phyloP scores from a whole-genome alignment of 2,797 vertebrate species.

The Masticophis lateralis region DNA sequence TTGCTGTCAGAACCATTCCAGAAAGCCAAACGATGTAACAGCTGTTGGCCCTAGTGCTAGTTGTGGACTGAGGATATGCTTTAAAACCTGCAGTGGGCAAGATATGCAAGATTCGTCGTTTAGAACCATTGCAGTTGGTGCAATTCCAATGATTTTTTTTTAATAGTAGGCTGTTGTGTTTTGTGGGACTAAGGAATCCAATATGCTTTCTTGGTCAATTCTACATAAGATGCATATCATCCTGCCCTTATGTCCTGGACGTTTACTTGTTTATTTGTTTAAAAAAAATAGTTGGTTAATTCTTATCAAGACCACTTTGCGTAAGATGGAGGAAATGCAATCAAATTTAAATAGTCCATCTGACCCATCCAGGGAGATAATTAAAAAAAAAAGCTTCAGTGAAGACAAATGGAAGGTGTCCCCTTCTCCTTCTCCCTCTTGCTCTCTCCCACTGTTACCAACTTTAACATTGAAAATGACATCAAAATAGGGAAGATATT shows the following conservation, averaged over 20 bases:
- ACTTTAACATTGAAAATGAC: background rate
- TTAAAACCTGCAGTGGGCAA: background rate
- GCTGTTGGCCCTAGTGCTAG: conserved; percentile 5
- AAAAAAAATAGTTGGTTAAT: background rate
- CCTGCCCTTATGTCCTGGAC: background rate
- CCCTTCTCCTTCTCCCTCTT: too few relatives aligned
- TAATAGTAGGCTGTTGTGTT: background rate
- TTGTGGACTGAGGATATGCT: conserved; percentile 1
- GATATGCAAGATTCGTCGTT: too few relatives aligned
- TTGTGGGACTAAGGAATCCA: background rate
- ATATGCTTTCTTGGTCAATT: background rate
- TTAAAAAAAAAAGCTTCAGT: background rate
- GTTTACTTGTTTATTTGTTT: background rate
- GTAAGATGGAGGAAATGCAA: background rate
- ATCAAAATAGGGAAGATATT: background rate
- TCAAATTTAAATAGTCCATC: background rate
- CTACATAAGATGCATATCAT: background rate
- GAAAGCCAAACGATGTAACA: background rate
- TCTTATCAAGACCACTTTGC: background rate
- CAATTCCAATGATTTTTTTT: background rate
- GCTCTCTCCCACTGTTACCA: background rate
- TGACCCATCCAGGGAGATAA: background rate
- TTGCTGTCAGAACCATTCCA: background rate
- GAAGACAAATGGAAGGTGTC: background rate
- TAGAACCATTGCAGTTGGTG: background rate